Percentiles rank a stretch among this genome's conserved stretches.
Evolutionary conservation across 2,888 invertebrate species (phyloP).

Genomic region (Conomelus anceps): DNA sequence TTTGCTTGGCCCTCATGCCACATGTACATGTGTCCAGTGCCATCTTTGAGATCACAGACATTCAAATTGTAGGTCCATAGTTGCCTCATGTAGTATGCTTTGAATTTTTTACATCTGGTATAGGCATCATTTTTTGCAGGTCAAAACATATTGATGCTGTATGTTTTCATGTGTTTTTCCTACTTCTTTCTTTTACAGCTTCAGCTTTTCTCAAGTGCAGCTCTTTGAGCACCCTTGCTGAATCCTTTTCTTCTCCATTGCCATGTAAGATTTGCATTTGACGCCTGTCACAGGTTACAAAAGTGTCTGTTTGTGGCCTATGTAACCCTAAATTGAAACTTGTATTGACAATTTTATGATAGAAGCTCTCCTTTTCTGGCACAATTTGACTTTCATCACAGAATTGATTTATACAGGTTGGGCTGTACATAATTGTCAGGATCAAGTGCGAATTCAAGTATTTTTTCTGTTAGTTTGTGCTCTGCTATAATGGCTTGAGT

Average conservation of each 20-base stretch:
- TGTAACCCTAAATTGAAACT: constrained; percentile 11
- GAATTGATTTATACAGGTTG: background rate
- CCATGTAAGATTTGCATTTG: too few relatives aligned
- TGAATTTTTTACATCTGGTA: background rate
- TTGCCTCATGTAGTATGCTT: background rate
- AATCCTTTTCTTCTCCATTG: background rate
- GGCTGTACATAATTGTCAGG: constrained; percentile 9
- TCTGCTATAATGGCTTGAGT: constrained; percentile 15
- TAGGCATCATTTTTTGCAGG: constrained; percentile 12
- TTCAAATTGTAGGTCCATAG: constrained; percentile 6
- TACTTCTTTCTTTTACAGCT: constrained; percentile 8
- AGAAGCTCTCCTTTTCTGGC: constrained; percentile 5
- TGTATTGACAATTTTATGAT: constrained; percentile 13
- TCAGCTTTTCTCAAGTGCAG: constrained; percentile 9
- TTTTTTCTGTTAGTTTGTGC: background rate
- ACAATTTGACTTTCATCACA: constrained; percentile 1
- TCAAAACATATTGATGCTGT: background rate
- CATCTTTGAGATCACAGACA: constrained; percentile 1
- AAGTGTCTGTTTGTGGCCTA: constrained; percentile 9
- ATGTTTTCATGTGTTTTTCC: background rate
- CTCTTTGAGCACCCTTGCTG: background rate
- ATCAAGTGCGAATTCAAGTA: background rate
- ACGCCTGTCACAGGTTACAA: background rate
- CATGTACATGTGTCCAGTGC: background rate
- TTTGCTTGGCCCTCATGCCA: constrained; percentile 5